Conservation (phyloP, 1,140 invertebrate genomes). For the Drosophila carrolli region DNA sequence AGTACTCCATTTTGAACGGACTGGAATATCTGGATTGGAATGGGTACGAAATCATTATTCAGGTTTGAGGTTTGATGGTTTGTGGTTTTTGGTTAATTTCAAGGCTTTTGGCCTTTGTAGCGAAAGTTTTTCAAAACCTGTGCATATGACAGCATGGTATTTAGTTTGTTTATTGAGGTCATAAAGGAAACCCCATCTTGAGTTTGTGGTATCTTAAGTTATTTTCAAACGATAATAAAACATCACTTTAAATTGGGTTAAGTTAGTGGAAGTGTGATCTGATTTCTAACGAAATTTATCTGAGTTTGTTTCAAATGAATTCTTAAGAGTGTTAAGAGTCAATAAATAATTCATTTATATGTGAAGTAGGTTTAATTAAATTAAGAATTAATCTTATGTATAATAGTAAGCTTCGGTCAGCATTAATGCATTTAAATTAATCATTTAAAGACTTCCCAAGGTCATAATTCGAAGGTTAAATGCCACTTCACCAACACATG, state of each 20-base stretch:
- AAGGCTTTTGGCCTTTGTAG: neutral
- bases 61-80: neutral
- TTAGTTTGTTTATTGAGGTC: neutral
- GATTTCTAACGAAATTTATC: too few relatives aligned
- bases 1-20: slow-evolving; percentile 4
- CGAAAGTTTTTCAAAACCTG: neutral
- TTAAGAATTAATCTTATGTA: too few relatives aligned
- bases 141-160: neutral
- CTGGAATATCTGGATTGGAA: neutral
- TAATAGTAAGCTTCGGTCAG: too few relatives aligned
- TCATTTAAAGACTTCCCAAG: neutral
- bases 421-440: too few relatives aligned
- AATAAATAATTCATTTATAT: too few relatives aligned
- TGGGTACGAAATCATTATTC: neutral
- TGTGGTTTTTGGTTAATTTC: slow-evolving; percentile 13
- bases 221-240: neutral
- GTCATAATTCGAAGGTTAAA: neutral
- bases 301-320: too few relatives aligned
- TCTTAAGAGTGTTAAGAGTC: too few relatives aligned
- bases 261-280: too few relatives aligned
- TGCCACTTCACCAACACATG: neutral
- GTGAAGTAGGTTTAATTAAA: too few relatives aligned
- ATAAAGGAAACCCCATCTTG: neutral
- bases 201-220: neutral
- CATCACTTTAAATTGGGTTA: too few relatives aligned